Conservation (phyloP, 2,888 invertebrate species). For the Ectemnius continuus region DNA sequence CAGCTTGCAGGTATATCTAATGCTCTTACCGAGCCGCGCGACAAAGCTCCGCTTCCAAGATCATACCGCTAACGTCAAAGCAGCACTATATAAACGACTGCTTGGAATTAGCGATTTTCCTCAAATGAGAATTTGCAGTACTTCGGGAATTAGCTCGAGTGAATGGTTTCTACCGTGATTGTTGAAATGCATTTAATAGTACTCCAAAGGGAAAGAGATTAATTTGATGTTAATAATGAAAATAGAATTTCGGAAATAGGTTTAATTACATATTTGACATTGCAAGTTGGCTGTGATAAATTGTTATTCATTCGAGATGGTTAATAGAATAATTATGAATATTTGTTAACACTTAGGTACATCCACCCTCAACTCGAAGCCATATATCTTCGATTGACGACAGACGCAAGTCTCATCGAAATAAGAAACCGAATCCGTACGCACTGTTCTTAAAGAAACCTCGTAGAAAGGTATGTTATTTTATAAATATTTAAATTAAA, state of each 20-base stretch:
- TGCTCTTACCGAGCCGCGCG: neutral
- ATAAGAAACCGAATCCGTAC: slow-evolving; percentile 67
- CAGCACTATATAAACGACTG: neutral
- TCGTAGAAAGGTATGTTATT: slow-evolving; percentile 66
- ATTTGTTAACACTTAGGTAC: slow-evolving; percentile 59
- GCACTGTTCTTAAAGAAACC: slow-evolving; percentile 69
- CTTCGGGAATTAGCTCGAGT: too few species aligned
- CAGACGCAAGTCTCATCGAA: slow-evolving; percentile 18
- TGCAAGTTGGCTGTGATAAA: too few species aligned
- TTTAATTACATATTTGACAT: too few species aligned
- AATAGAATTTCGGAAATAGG: too few species aligned
- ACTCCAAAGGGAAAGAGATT: too few species aligned
- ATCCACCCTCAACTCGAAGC: slow-evolving; percentile 63
- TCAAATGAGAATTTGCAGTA: too few species aligned
- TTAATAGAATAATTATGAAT: neutral
- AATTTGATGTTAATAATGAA: too few species aligned
- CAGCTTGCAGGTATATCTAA: slow-evolving; percentile 34
- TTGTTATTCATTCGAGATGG: slow-evolving; percentile 7
- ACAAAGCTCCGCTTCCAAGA: neutral
- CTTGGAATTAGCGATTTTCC: too few species aligned
- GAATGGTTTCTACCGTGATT: too few species aligned
- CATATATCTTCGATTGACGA: slow-evolving; percentile 22
- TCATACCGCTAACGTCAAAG: neutral
- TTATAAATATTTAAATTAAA: neutral
- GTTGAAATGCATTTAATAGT: too few species aligned